Evolutionary conservation across 2,797 vertebrate genomes (phyloP), one percentile per base, ranked within the genome.

Genomic region (Lindbergichthys nudifrons): DNA sequence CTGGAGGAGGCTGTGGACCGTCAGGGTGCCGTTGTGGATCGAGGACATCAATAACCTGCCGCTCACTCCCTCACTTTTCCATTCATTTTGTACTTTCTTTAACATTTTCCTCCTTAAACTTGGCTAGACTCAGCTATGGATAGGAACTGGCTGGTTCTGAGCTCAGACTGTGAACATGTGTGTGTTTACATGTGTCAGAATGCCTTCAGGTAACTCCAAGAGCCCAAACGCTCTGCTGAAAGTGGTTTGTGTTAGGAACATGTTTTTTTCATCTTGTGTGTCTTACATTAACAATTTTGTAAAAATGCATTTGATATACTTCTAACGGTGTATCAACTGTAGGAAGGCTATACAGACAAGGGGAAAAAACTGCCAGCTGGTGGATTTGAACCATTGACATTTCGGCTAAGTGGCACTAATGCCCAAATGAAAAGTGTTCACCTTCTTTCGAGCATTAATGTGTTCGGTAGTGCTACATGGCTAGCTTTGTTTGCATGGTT

Each of bases 1-100:
- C 81, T 73, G 82, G 84, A 88, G 84, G 85, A 87, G 85, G 73
- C 80, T 64, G 74, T 81, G 79, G 86, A 87, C 75, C 39, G 77
- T 85, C 79, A 75, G 79, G 56, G 79, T 77, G 83, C 73, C 66
- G 65, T 74, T 69, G 80, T 82, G 77, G 62, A 90, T 84, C 39
- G 69, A 89, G 75, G 54, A 80, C 87, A 91, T 88, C 83, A 88
- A 90, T 92, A 89, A 92, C 69, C 65, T 65, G 64, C 71, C 47
- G 43, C 59, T 73, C 68, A 54, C 65, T 76, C 72, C 56, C 65
- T 72, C 67, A 56, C 62, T 50, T n/a, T n/a, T n/a, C n/a, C 62
- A 14, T 77, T 64, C 23, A 43, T 66, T 81, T 70, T 51, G 53
- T 63, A 75, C 68, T 70, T 72, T 43, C n/a, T 32, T 57, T 62